Percentiles rank a stretch among this genome's conserved stretches.
Conservation (phyloP, 2,113 vertebrate genomes). For the Epinephelus cyanopodus region DNA sequence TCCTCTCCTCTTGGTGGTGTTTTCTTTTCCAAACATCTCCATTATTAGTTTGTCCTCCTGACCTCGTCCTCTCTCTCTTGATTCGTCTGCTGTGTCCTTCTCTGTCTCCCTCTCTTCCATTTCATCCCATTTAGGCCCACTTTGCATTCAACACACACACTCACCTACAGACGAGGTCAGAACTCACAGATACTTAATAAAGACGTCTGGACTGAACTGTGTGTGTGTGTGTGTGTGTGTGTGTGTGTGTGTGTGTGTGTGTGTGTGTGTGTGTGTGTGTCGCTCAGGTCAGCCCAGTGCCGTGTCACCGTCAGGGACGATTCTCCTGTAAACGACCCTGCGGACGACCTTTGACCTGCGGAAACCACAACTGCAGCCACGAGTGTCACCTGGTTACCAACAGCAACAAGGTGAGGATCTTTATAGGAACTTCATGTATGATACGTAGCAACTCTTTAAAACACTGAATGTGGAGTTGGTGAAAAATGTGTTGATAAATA, state of each 20-base stretch:
- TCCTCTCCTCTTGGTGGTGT: background rate
- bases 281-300: conserved; percentile 73
- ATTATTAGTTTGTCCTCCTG: conserved; percentile 34
- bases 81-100: conserved; percentile 6
- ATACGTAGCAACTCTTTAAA: no score
- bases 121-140: conserved; percentile 22
- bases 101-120: background rate
- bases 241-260: background rate
- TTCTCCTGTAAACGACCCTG: conserved; percentile 69
- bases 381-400: conserved; percentile 72
- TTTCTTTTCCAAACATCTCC: conserved; percentile 1
- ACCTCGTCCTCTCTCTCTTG: conserved; percentile 12
- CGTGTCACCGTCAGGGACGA: conserved; percentile 58
- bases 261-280: conserved; percentile 2
- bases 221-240: background rate
- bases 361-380: conserved; percentile 72
- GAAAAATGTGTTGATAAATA: no score
- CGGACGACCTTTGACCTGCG: conserved; percentile 65
- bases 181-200: background rate
- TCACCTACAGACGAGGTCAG: conserved; percentile 33
- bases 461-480: no score
- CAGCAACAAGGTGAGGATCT: conserved; percentile 45
- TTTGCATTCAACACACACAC: conserved; percentile 23
- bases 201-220: background rate
- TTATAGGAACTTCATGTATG: no score